phyloP scores from a whole-genome alignment of 1,140 invertebrate genomes.

The Ceratina australensis region DNA sequence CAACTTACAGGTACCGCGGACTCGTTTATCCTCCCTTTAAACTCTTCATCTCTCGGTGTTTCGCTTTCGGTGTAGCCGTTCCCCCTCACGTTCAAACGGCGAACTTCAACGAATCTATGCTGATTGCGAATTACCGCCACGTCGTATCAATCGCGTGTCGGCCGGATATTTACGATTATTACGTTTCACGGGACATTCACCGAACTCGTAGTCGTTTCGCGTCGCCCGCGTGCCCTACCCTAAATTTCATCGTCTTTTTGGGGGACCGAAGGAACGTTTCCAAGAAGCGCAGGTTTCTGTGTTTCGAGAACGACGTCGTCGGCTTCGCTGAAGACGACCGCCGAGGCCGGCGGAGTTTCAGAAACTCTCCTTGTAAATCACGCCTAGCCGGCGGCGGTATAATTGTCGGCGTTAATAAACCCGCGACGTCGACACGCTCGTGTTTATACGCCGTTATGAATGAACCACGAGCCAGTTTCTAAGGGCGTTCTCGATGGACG shows the following conservation, averaged over 20 bases:
- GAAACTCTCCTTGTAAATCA: conserved; percentile 69
- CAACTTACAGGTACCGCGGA: conserved; percentile 41
- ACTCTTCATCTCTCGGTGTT: conserved; percentile 31
- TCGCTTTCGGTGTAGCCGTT: conserved; percentile 1
- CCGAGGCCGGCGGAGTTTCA: conserved; percentile 50
- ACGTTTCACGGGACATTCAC: background rate
- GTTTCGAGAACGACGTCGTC: conserved; percentile 19
- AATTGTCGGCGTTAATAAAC: conserved; percentile 73
- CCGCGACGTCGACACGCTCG: conserved; percentile 62
- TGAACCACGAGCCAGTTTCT: conserved; percentile 30
- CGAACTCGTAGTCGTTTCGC: background rate
- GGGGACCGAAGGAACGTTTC: conserved; percentile 19
- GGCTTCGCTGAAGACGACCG: conserved; percentile 15
- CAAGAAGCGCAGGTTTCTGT: conserved; percentile 33
- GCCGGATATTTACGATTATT: conserved; percentile 45
- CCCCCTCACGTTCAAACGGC: background rate
- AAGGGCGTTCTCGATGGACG: conserved; percentile 48
- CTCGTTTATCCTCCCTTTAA: conserved; percentile 27
- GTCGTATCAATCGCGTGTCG: conserved; percentile 17
- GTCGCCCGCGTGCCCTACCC: background rate
- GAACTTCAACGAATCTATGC: background rate
- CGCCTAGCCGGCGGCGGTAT: conserved; percentile 63
- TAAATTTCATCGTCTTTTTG: conserved; percentile 24
- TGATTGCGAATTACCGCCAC: conserved; percentile 45
- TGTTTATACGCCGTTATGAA: conserved; percentile 57